Evolutionary conservation across 1,140 invertebrate genomes (phyloP), one percentile per base, ranked within the genome.

Genomic region (Hermetia illucens): DNA sequence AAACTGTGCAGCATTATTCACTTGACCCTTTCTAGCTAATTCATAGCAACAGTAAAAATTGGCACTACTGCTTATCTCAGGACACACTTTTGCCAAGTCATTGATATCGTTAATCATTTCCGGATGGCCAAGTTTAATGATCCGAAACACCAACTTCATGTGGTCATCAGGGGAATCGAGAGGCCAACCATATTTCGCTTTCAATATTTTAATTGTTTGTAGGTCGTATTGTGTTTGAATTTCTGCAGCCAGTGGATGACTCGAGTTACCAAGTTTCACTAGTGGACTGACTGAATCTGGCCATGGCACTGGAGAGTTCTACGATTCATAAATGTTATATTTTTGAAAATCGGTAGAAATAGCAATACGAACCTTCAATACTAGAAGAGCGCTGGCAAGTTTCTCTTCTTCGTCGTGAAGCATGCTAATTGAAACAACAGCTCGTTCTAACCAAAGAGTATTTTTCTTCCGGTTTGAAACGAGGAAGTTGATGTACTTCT

Each of bases 131-230:
- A 57, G 16, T 37, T 57, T 57, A 1, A 60, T 42, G 13, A 61
- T 54, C 12, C 58, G 51, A 42, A 51, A 48, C 41, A 49, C 47
- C 5, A 58, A 44, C 24, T 52, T 46, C 4, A 58, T 37, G 36
- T 55, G 58, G 20, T 51, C 47, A 25, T 52, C 45, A 2, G 44
- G 38, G 9, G 43, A 38, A 33, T 59, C 52, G 0, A 47, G 51
- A 12, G 53, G 46, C 58, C 58, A 61, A 18, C 54, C 55, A 29
- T 61, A 60, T 35, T 61, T 60, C 0, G 49, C 47, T 34, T 55
- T 60, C 51, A 61, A 55, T 21, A 57, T 57, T 42, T 61, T 60
- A 10, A 61, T 55, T 13, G 51, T 48, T 37, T 61, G 57, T 4
- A 55, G 49, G 31, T 60, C 54, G 22, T 55, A 57, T 43, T 57